phyloP scores from a whole-genome alignment of 2,113 vertebrate genomes.

The Varanus salvator region DNA sequence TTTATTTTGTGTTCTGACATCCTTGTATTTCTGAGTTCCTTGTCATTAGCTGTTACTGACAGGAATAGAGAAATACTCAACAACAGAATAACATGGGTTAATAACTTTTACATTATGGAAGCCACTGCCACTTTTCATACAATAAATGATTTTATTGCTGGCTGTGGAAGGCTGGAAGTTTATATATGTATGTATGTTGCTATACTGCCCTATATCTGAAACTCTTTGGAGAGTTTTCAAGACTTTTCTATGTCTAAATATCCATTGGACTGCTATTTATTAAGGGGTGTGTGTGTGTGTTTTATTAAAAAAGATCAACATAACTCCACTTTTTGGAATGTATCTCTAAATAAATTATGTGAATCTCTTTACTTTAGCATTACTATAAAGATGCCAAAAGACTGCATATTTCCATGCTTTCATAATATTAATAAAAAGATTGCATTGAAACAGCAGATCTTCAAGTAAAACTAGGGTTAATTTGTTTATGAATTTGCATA shows the following conservation, averaged over 20 bases:
- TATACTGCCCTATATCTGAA: no score
- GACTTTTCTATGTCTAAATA: no score
- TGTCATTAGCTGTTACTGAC: neutral
- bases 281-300: neutral
- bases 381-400: slow-evolving; percentile 50
- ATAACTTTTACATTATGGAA: neutral
- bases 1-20: neutral
- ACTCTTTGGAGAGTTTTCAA: no score
- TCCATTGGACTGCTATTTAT: neutral
- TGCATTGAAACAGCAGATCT: slow-evolving; percentile 21
- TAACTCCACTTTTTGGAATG: neutral
- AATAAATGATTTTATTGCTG: neutral
- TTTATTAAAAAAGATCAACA: neutral
- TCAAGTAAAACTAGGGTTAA: slow-evolving; percentile 16
- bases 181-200: no score
- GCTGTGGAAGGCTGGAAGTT: no score
- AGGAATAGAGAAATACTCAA: neutral
- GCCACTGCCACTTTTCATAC: neutral
- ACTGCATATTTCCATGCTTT: slow-evolving; percentile 46
- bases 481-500: slow-evolving; percentile 13
- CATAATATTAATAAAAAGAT: slow-evolving; percentile 5
- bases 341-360: slow-evolving; percentile 43
- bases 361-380: slow-evolving; percentile 40
- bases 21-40: neutral
- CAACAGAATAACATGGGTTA: neutral